Base-by-base conservation (phyloP, 2,113 vertebrate genomes). In the Plotosus lineatus region DNA sequence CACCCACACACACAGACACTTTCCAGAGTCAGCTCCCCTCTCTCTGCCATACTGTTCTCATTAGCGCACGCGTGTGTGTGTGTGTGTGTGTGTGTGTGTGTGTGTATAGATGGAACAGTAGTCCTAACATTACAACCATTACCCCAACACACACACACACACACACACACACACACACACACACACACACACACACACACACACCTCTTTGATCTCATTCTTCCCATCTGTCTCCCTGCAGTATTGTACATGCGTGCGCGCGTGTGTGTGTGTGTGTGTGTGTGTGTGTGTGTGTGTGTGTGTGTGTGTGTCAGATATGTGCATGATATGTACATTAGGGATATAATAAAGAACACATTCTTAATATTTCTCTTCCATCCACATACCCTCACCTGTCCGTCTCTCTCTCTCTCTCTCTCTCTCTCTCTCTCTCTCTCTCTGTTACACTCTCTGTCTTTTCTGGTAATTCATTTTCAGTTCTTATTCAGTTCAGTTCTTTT, bases 11-110 rank as follows among this genome's bases (percentile, higher is more conserved):
- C 51, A 61, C 26, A 60, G 61, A n/a, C 33, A 66, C 44, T 50
- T 68, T 73, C 53, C 55, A 42, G 74, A 65, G 31, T 48, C 46
- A 26, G n/a, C 63, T 56, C 55, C 50, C 56, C 10, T 48, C 5
- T 68, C 55, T 81, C 82, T 76, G 61, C 92, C 91, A 93, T 93
- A 90, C 92, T 93, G 90, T 92, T 91, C 90, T 92, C 90, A 93
- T 94, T 94, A 93, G 68, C 85, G 88, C 85, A 71, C 77, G 87
- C 89, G 88, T 91, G 90, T 82, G 86, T 53, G 44, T 72, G 68
- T 73, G 69, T 73, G 44, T 73, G 71, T 74, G 36, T 66, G 63
- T 68, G 65, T 71, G 66, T 71, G 66, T 48, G 42, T 28, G 66
- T 28, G 42, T 48, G 66, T 71, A 26, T 46, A 82, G 84, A 87